Conservation (phyloP, 2,113 vertebrate genomes). For the Nematolebias whitei region DNA sequence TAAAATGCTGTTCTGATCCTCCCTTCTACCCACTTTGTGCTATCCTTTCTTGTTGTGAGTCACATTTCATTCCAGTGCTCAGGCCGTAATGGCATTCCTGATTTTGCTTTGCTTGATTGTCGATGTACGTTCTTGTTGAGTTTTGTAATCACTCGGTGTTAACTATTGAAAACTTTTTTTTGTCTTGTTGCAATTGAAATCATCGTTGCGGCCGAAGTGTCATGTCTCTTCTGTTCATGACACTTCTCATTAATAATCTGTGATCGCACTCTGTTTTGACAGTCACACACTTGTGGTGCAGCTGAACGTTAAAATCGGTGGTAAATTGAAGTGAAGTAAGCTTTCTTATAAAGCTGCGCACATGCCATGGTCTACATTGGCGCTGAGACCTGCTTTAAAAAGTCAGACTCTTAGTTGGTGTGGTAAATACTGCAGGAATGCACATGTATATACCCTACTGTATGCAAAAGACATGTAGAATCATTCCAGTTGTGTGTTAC, state of each 20-base stretch:
- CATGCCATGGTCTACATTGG: conserved; percentile 43
- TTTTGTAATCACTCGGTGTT: conserved; percentile 53
- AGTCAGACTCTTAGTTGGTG: conserved; percentile 11
- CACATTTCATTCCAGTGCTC: conserved; percentile 43
- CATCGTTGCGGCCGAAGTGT: conserved; percentile 41
- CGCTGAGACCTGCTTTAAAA: conserved; percentile 21
- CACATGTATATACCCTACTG: conserved; percentile 5
- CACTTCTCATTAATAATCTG: conserved; percentile 46
- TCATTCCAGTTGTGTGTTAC: not conserved
- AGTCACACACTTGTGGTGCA: no score
- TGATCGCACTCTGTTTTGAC: conserved; percentile 46
- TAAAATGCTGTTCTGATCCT: conserved; percentile 55
- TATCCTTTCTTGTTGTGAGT: conserved; percentile 26
- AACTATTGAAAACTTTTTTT: conserved; percentile 59
- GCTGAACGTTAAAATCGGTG: conserved; percentile 17
- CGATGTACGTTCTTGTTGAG: conserved; percentile 20
- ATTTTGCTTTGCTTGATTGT: conserved; percentile 54
- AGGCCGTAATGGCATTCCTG: conserved; percentile 42
- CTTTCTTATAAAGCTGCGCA: conserved; percentile 33
- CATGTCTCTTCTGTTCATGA: conserved; percentile 31
- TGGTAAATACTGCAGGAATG: conserved; percentile 20
- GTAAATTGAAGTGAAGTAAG: conserved; percentile 34
- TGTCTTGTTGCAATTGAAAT: conserved; percentile 31
- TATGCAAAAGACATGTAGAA: not conserved
- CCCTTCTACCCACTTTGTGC: conserved; percentile 39